Evolutionary conservation across 2,888 invertebrate species (phyloP), one percentile per base, ranked within the genome.

Genomic region (Thumatha senex): DNA sequence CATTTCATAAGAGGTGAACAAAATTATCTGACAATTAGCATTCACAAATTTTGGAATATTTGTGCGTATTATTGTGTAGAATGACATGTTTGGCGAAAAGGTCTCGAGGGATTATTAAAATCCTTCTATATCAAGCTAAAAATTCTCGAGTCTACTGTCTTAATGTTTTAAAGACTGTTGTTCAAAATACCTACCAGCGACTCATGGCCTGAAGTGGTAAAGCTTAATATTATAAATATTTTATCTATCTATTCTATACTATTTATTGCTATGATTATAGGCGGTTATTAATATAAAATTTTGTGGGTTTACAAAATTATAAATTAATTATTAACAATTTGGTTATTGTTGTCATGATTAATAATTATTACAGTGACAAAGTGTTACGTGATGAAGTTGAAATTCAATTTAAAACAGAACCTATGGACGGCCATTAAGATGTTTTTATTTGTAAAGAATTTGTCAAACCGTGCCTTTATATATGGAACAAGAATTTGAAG

Each of bases 211-310:
- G 31, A 74, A 68, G 67, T 74, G 75, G 78, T 76, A 78, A 84
- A 84, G 85, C 86, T 84, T 86, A 67, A 56, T 58, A 66, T 59
- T 67, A 85, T 79, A 72, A 79, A 84, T 85, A 85, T 85, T 84
- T 31, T 84, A 77, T 82, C 82, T 89, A 89, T 80, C 85, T 88
- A 89, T 80, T 85, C 87, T 89, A 89, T 74, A 70, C 80, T 89
- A 90, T 89, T 89, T 91, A 91, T 91, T 91, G 90, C 91, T 91
- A 90, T 89, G 80, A 88, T 86, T 85, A 86, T 90, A 90, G 89
- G 89, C 90, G 90, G 90, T 83, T 86, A 82, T 86, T 76, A 82
- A 84, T 87, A 82, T 81, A 82, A 79, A 80, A 76, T 67, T 74
- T 78, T 76, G 78, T 82, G 80, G 79, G 74, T 68, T 14, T 73